Conservation (phyloP, 2,888 invertebrate genomes). For the Lepidocyrtoides sp. region DNA sequence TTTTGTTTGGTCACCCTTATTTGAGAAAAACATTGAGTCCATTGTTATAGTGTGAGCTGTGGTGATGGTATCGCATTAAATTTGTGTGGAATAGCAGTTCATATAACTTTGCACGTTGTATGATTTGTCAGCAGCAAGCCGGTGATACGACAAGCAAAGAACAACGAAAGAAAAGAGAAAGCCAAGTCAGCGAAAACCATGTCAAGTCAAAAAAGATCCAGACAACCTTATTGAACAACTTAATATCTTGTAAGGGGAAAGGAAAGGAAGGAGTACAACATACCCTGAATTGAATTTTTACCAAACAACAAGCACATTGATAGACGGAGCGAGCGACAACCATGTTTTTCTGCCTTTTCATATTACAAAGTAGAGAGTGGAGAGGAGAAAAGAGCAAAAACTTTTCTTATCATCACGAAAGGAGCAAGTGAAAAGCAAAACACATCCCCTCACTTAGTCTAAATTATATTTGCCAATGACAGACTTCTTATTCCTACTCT, state of each 20-base stretch:
- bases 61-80: too few relatives aligned
- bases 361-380: background rate
- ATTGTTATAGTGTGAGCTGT: too few relatives aligned
- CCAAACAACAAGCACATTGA: background rate
- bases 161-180: slow-evolving; percentile 26
- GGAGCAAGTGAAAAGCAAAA: slow-evolving; percentile 5
- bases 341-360: background rate
- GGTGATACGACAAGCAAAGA: background rate
- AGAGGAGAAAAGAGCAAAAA: slow-evolving; percentile 28
- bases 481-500: background rate
- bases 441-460: slow-evolving; percentile 20
- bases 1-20: background rate
- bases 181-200: slow-evolving; percentile 25
- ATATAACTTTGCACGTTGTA: background rate
- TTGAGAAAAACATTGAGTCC: too few relatives aligned
- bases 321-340: background rate
- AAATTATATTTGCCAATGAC: slow-evolving; percentile 17
- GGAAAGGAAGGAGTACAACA: slow-evolving; percentile 12
- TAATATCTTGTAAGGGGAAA: background rate
- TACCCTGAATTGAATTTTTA: background rate
- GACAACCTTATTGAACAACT: background rate
- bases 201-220: background rate
- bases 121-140: slow-evolving; percentile 26
- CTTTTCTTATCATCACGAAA: background rate
- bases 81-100: background rate